Base-by-base conservation (phyloP, 2,113 vertebrate species). In the Fregetta grallaria region DNA sequence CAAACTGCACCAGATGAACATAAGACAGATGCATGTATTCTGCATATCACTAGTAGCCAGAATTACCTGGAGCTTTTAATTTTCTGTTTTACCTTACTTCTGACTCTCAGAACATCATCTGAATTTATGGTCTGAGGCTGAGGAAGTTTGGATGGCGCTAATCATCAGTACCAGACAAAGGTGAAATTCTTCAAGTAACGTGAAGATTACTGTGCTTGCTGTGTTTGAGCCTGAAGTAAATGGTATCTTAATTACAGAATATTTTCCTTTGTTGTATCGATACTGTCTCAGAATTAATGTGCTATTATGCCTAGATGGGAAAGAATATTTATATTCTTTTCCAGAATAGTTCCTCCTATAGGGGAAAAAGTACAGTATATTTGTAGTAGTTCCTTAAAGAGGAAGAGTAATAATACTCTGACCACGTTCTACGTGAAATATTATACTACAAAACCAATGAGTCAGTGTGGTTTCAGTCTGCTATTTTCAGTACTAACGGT, bases 401-500 rank as follows among this genome's bases (percentile, higher is more conserved):
- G 47, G 34, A 88, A 66, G 50, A 96, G 44, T 61, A 89, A 19
- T 76, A 94, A 67, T 77, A 92, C 18, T 77, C 34, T 83, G 47
- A 65, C 66, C 62, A 25, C 7, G 4, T 85, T 96, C 26, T 86
- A 3, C 3, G 8, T 95, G 81, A 95, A 91, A 75, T 92, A n/a
- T 59, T 94, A 34, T 53, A 40, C 65, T 94, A 76, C 49, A 88
- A 90, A 73, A 45, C 61, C 53, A 66, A 56, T 70, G 88, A 94
- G 44, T 92, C 82, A 86, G 14, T 90, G n/a, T 85, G 44, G 84
- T 96, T 95, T 96, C 47, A 94, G 66, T 65, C 76, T 95, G 91
- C 84, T 78, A 63, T 96, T 97, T 94, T 96, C 76, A 82, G 65
- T 92, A 84, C 83, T 92, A 95, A 97, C 26, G 9, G 82, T 91